Evolutionary conservation across 1,140 invertebrate genomes (phyloP).

Genomic region (Apis laboriosa): DNA sequence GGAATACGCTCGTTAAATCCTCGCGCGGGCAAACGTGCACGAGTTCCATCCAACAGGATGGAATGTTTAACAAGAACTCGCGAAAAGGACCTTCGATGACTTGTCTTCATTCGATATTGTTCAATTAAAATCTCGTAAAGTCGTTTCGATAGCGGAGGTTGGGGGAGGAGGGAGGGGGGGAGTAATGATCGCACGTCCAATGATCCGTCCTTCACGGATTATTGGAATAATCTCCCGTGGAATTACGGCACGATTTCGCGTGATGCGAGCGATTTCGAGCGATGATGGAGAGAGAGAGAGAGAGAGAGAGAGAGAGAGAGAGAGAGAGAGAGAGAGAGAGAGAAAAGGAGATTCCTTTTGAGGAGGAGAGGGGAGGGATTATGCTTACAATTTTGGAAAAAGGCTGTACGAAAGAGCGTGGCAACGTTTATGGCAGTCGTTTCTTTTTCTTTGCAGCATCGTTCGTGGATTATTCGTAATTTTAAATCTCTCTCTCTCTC

Average conservation of each 20-base stretch:
- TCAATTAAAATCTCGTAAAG: constrained; percentile 39
- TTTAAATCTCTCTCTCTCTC: too few species aligned
- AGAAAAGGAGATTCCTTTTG: not conserved
- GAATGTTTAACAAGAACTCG: constrained; percentile 30
- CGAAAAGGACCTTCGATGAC: not conserved
- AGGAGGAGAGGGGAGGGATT: not conserved
- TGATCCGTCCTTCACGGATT: not conserved
- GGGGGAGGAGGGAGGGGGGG: too few species aligned
- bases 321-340: too few species aligned
- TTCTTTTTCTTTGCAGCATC: too few species aligned
- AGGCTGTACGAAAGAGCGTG: not conserved
- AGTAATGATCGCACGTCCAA: not conserved
- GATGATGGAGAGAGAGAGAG: not conserved
- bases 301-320: too few species aligned
- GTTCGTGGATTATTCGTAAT: too few species aligned
- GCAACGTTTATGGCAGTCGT: too few species aligned
- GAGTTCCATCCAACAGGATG: not conserved
- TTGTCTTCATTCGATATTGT: constrained; percentile 35
- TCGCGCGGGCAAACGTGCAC: not conserved
- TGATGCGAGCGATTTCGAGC: constrained; percentile 38
- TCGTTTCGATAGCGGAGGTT: not conserved
- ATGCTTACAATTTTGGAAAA: not conserved
- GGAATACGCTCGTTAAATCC: constrained; percentile 55
- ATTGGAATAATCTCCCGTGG: constrained; percentile 44
- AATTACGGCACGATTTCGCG: constrained; percentile 42